phyloP scores from a whole-genome alignment of 2,113 vertebrate species.

The Pipra filicauda region DNA sequence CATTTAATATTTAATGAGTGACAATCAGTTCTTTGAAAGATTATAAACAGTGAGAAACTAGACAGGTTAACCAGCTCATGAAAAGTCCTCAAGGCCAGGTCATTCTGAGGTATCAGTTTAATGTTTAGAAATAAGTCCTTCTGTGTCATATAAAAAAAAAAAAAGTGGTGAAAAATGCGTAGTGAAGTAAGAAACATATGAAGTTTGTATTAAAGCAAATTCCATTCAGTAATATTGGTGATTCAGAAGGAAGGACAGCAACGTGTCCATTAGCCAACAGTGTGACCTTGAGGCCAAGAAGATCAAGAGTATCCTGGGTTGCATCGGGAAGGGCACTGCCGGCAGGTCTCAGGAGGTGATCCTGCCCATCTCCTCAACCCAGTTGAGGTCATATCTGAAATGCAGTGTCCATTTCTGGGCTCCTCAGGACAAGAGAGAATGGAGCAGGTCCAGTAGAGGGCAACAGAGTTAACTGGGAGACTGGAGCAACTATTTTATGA shows the following conservation, averaged over 20 bases:
- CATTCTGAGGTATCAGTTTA: background rate
- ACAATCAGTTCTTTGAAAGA: background rate
- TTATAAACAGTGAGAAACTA: background rate
- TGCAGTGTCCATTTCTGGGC: background rate
- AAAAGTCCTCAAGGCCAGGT: background rate
- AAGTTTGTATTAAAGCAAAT: background rate
- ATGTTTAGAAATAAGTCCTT: background rate
- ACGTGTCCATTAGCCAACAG: background rate
- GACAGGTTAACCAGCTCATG: background rate
- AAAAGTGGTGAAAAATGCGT: background rate
- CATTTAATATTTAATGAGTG: background rate
- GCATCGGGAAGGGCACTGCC: background rate
- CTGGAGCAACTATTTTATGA: background rate
- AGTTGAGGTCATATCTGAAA: background rate
- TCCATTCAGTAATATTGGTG: background rate
- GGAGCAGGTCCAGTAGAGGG: background rate
- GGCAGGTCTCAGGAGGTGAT: background rate
- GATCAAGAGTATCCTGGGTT: background rate
- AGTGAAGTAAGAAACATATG: background rate
- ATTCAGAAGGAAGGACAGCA: background rate
- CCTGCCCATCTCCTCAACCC: background rate
- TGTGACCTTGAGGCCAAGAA: background rate
- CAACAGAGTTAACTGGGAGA: fast-evolving
- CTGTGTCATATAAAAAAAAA: background rate
- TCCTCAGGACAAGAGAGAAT: background rate